Evolutionary conservation across 2,888 invertebrate species (phyloP).

Genomic region (Magallana nippona): DNA sequence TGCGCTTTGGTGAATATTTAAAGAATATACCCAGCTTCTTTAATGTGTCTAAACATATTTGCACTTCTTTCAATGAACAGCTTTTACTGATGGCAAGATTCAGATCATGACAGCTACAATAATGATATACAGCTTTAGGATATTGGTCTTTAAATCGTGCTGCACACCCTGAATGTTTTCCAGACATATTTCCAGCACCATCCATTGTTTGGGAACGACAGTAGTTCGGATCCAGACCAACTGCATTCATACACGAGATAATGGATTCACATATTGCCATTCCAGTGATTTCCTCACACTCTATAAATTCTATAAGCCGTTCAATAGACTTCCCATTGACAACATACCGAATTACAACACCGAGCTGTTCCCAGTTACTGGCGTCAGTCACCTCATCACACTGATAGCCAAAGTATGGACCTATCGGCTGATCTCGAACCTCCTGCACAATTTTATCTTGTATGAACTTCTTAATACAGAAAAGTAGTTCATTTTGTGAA

Average conservation of each 20-base stretch:
- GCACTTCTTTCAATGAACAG: constrained; percentile 58
- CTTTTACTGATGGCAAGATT: constrained; percentile 53
- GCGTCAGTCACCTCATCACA: constrained; percentile 53
- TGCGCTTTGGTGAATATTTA: constrained; percentile 59
- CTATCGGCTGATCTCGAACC: constrained; percentile 48
- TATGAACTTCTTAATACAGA: constrained; percentile 50
- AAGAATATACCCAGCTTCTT: constrained; percentile 58
- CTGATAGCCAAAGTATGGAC: constrained; percentile 50
- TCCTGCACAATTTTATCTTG: constrained; percentile 48
- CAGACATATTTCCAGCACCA: constrained; percentile 56
- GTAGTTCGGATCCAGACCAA: constrained; percentile 41
- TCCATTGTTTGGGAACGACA: constrained; percentile 56
- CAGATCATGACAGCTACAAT: constrained; percentile 52
- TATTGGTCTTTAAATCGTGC: constrained; percentile 42
- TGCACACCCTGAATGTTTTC: constrained; percentile 49
- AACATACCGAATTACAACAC: constrained; percentile 50
- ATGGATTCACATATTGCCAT: constrained; percentile 49
- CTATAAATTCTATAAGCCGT: constrained; percentile 43
- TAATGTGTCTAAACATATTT: constrained; percentile 53
- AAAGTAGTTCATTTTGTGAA: constrained; percentile 51
- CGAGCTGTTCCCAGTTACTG: constrained; percentile 55
- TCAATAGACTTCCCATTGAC: neutral
- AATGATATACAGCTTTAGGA: constrained; percentile 49
- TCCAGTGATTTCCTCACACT: constrained; percentile 48
- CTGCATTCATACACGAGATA: constrained; percentile 40